These are phyloP conservation scores for Sus cebifrons DNA, from an alignment of 2,797 vertebrate species.

Conservation along the genomic window DNA sequence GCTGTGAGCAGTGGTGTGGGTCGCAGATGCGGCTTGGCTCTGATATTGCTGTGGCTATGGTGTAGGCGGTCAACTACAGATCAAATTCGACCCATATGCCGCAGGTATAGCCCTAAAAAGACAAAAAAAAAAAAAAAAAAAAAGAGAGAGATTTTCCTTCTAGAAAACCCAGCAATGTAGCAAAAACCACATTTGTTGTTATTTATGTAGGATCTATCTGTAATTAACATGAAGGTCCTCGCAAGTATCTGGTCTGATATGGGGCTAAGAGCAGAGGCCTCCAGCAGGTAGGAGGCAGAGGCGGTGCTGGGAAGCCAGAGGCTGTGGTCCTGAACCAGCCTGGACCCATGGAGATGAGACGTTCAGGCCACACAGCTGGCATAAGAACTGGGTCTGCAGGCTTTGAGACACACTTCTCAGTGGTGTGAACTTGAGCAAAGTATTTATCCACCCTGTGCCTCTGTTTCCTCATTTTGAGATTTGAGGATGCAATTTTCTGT, in stretches of 20 bases:
- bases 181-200: not conserved
- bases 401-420: not conserved
- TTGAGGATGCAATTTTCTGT: not conserved
- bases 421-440: not conserved
- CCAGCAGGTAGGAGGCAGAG: not conserved
- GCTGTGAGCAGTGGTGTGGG: too few species aligned
- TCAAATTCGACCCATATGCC: too few species aligned
- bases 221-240: not conserved
- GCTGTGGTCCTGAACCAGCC: not conserved
- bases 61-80: too few species aligned
- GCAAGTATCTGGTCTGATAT: not conserved
- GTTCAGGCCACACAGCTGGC: not conserved
- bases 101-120: too few species aligned
- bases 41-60: too few species aligned
- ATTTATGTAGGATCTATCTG: not conserved
- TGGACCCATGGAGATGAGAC: not conserved
- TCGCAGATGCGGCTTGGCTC: too few species aligned
- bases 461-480: constrained; percentile 57
- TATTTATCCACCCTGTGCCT: not conserved
- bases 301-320: not conserved
- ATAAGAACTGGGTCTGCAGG: not conserved
- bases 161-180: not conserved
- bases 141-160: not conserved
- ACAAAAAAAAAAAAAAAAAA: too few species aligned
- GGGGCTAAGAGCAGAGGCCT: not conserved